Conservation (phyloP, 2,113 vertebrate genomes). For the Mohoua ochrocephala region DNA sequence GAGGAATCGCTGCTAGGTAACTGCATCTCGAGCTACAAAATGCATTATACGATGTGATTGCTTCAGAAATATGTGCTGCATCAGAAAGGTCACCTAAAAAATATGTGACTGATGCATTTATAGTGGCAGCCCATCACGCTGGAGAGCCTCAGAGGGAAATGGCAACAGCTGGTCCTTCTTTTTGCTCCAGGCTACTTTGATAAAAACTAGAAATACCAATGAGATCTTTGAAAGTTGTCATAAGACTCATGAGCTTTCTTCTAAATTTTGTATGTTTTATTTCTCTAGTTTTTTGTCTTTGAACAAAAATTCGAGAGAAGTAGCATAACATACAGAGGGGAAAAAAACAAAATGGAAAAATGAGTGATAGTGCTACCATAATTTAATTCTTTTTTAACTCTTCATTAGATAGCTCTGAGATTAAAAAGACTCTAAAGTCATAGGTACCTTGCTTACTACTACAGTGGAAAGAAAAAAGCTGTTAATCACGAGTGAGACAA, state of each 20-base stretch:
- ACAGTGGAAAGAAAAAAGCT: not conserved
- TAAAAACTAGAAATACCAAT: not conserved
- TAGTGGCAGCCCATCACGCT: not conserved
- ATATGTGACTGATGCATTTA: conserved; percentile 21
- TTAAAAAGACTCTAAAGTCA: not conserved
- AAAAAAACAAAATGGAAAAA: not conserved
- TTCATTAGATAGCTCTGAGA: not conserved
- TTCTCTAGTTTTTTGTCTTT: not conserved
- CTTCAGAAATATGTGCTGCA: conserved; percentile 5
- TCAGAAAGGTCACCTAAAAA: conserved; percentile 52
- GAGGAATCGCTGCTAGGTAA: conserved; percentile 96
- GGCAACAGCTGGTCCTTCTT: not conserved
- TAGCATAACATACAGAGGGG: not conserved
- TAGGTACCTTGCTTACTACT: not conserved
- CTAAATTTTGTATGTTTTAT: not conserved
- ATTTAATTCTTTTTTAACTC: not conserved
- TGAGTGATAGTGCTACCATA: not conserved
- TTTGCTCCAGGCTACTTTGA: not conserved
- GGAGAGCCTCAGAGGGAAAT: not conserved
- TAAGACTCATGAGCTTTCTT: not conserved
- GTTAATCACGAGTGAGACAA: not conserved
- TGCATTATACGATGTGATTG: not conserved
- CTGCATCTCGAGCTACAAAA: not conserved
- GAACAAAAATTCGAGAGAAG: not conserved
- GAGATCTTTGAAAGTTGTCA: not conserved